Percentiles rank a stretch among this genome's conserved stretches.
Evolutionary conservation across 2,797 vertebrate species (phyloP).

Genomic region (Circus cinereus): DNA sequence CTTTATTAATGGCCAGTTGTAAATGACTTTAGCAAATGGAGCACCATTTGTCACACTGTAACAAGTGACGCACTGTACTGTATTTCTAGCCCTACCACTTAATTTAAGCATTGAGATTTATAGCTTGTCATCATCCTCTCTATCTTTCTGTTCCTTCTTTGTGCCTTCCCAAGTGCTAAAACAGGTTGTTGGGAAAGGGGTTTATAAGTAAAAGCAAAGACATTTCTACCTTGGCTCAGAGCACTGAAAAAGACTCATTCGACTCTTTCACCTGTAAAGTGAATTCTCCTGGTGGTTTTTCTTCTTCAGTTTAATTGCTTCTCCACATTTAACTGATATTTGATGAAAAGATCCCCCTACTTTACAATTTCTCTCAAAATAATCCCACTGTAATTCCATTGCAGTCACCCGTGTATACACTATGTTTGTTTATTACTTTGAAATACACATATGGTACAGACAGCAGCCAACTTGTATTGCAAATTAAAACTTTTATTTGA

Average conservation of each 20-base stretch:
- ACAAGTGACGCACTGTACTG: conserved; percentile 69
- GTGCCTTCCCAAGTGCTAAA: conserved; percentile 69
- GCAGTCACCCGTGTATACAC: not conserved
- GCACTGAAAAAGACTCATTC: conserved; percentile 2
- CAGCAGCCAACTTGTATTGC: not conserved
- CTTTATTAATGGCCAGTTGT: conserved; percentile 70
- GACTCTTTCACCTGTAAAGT: not conserved
- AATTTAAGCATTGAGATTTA: conserved; percentile 74
- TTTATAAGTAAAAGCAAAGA: conserved; percentile 53
- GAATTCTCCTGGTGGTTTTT: conserved; percentile 10
- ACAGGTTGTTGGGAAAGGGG: conserved; percentile 58
- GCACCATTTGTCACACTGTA: conserved; percentile 73
- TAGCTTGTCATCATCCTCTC: conserved; percentile 66
- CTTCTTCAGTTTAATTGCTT: conserved; percentile 7
- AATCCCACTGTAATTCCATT: conserved; percentile 29
- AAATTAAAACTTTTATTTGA: conserved; percentile 41
- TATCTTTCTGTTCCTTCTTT: conserved; percentile 70
- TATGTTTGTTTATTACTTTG: conserved; percentile 36
- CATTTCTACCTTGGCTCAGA: conserved; percentile 40
- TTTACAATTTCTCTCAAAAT: conserved; percentile 48
- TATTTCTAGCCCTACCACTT: conserved; percentile 67
- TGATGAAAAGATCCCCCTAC: conserved; percentile 34
- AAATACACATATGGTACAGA: conserved; percentile 1
- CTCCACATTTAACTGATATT: conserved; percentile 28
- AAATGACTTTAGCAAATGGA: conserved; percentile 75